These are phyloP conservation scores for Pediacus dermestoides DNA, from an alignment of 2,888 invertebrate species.

Conservation along the genomic window DNA sequence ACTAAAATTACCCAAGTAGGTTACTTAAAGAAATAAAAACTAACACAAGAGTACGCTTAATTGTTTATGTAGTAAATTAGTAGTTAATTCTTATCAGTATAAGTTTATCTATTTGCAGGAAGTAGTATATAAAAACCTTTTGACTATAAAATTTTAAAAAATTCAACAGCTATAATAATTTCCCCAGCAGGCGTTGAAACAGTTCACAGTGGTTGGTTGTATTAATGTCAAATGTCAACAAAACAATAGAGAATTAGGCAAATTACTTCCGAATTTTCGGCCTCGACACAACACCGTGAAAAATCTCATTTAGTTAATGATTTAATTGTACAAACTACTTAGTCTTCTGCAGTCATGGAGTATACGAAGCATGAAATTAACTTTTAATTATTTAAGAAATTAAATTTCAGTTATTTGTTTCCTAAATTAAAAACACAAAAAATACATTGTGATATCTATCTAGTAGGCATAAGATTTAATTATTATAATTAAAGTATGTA, in stretches of 20 bases:
- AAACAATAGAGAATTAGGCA: conserved; percentile 35
- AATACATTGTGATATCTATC: conserved; percentile 24
- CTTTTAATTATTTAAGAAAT: conserved; percentile 44
- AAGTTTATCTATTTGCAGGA: too few species aligned
- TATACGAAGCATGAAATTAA: conserved; percentile 43
- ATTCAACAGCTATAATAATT: too few species aligned
- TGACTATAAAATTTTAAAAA: too few species aligned
- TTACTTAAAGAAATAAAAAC: too few species aligned
- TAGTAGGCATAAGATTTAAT: conserved; percentile 3
- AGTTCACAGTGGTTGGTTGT: conserved; percentile 15
- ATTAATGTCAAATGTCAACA: conserved; percentile 25
- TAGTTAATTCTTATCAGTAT: too few species aligned
- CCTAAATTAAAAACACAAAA: conserved; percentile 27
- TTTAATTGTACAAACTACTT: conserved; percentile 41
- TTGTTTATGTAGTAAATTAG: not conserved
- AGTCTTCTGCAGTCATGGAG: conserved; percentile 36
- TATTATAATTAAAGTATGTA: not conserved
- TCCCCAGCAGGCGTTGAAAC: conserved; percentile 3
- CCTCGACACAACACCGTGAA: conserved; percentile 36
- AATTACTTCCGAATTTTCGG: conserved; percentile 37
- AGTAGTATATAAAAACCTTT: too few species aligned
- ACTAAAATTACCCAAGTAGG: too few species aligned
- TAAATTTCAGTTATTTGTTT: conserved; percentile 34
- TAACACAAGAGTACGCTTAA: too few species aligned
- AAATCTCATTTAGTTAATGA: conserved; percentile 45